A percentile compares a stretch with the other conserved stretches of the same genome.
Evolutionary conservation across 2,888 invertebrate genomes (phyloP).

Genomic region (Mythimna impura): DNA sequence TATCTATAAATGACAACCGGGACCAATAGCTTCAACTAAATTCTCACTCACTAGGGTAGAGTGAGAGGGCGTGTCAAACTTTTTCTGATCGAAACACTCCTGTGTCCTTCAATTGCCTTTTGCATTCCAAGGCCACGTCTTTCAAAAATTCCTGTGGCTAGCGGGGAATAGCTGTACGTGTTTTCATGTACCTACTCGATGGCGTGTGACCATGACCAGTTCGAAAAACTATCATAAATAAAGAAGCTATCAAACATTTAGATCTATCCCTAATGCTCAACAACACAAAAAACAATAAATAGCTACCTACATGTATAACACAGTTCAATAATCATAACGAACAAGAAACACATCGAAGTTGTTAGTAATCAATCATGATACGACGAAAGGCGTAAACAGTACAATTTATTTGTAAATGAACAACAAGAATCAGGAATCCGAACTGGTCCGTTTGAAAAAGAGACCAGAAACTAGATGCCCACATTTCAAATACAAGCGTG

Average conservation of each 20-base stretch:
- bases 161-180: too few species aligned
- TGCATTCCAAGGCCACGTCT: too few species aligned
- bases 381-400: slow-evolving; percentile 51
- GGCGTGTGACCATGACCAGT: too few species aligned
- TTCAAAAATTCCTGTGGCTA: too few species aligned
- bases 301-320: not conserved
- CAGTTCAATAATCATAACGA: slow-evolving; percentile 12
- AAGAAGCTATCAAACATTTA: not conserved
- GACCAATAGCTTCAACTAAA: not conserved
- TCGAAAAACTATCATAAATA: not conserved
- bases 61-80: not conserved
- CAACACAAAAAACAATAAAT: slow-evolving; percentile 19
- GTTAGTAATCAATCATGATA: slow-evolving; percentile 47
- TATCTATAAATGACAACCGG: not conserved
- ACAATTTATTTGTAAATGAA: slow-evolving; percentile 41
- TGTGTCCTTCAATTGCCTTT: too few species aligned
- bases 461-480: slow-evolving; percentile 39
- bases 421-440: slow-evolving; percentile 37
- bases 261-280: not conserved
- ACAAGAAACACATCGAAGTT: slow-evolving; percentile 28
- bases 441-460: slow-evolving; percentile 15
- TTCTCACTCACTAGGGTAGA: not conserved
- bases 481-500: slow-evolving; percentile 27
- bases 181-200: too few species aligned
- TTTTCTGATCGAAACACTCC: not conserved